These are phyloP conservation scores for Hyperoplus immaculatus DNA, from an alignment of 2,797 vertebrate genomes.

Conservation along the genomic window DNA sequence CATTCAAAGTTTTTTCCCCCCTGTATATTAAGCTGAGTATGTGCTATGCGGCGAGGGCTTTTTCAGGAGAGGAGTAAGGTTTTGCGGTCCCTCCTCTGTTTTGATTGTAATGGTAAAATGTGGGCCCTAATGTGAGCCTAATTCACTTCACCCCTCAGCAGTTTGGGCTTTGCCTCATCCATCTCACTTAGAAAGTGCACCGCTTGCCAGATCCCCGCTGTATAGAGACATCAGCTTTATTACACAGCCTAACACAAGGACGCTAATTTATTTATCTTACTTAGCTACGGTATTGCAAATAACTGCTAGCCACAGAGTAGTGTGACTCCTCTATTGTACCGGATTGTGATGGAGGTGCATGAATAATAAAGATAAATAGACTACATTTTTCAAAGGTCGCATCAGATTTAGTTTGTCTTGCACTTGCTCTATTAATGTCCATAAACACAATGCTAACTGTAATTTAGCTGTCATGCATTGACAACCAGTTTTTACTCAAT, in stretches of 20 bases:
- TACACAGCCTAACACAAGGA: constrained; percentile 61
- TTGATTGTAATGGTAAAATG: constrained; percentile 77
- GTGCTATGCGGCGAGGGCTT: not conserved
- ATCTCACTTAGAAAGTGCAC: constrained; percentile 84
- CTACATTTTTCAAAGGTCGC: constrained; percentile 65
- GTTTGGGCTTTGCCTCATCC: constrained; percentile 84
- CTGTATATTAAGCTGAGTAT: constrained; percentile 33
- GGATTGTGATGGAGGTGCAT: constrained; percentile 24
- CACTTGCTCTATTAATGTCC: constrained; percentile 25
- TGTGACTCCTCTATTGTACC: constrained; percentile 8
- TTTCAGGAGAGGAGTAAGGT: constrained; percentile 28
- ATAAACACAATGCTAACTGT: constrained; percentile 20
- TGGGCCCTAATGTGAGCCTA: constrained; percentile 72
- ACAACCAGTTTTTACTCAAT: constrained; percentile 11
- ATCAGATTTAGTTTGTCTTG: constrained; percentile 36
- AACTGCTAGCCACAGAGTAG: constrained; percentile 37
- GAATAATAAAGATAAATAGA: constrained; percentile 52
- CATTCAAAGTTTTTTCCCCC: constrained; percentile 44
- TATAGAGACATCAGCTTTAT: constrained; percentile 86
- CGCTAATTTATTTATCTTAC: constrained; percentile 85
- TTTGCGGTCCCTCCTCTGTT: constrained; percentile 63
- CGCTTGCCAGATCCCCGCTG: constrained; percentile 57
- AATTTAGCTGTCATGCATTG: constrained; percentile 37
- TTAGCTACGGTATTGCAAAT: constrained; percentile 70
- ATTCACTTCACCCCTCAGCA: constrained; percentile 82